These are phyloP conservation scores for Antheraea mylitta DNA, from an alignment of 1,140 invertebrate genomes.

Conservation along the genomic window DNA sequence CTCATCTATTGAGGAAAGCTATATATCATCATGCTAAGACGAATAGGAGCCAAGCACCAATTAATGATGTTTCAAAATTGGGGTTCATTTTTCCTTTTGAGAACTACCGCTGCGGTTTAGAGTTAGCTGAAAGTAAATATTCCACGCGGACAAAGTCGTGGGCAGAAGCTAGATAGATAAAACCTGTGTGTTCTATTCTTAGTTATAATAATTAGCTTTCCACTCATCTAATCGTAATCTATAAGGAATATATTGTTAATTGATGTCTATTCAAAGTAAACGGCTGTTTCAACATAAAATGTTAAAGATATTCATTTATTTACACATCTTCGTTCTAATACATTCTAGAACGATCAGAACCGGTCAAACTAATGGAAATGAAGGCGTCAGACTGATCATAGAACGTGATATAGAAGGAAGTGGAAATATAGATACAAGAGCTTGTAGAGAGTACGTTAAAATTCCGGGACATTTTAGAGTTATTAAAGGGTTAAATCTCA, in stretches of 20 bases:
- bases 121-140: too few species aligned
- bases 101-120: too few species aligned
- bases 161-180: not conserved
- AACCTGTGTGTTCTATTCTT: not conserved
- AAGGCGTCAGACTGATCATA: slow-evolving; percentile 20
- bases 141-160: too few species aligned
- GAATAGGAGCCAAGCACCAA: too few species aligned
- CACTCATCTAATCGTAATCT: not conserved
- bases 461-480: not conserved
- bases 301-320: not conserved
- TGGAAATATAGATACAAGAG: not conserved
- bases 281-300: not conserved
- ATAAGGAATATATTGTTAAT: not conserved
- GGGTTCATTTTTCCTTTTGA: too few species aligned
- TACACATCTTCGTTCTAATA: slow-evolving; percentile 12
- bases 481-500: not conserved
- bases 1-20: too few species aligned
- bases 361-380: slow-evolving; percentile 26
- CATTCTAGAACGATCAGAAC: slow-evolving; percentile 23
- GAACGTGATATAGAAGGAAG: slow-evolving; percentile 20
- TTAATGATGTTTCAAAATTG: too few species aligned
- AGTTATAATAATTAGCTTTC: not conserved
- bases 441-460: not conserved
- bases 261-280: not conserved
- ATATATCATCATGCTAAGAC: too few species aligned